Evolutionary conservation across 2,113 vertebrate species (phyloP).

Genomic region (Pollachius pollachius): DNA sequence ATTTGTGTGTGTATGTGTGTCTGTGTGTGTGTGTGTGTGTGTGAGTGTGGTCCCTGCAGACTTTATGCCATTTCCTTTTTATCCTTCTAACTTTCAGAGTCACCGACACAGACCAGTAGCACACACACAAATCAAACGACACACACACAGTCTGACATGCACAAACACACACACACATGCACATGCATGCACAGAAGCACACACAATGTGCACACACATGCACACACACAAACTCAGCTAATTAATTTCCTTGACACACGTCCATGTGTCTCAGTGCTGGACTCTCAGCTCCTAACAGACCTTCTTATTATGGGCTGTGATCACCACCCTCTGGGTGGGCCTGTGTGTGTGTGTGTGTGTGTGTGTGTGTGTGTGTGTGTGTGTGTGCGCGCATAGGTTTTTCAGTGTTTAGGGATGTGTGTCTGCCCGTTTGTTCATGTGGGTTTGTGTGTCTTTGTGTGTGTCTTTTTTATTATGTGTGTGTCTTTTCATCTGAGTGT

Average conservation of each 20-base stretch:
- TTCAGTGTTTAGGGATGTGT: not conserved
- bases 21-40: not conserved
- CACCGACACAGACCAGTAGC: too few relatives aligned
- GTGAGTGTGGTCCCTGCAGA: not conserved
- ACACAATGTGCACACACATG: not conserved
- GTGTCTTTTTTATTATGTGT: not conserved
- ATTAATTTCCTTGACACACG: not conserved
- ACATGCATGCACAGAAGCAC: too few relatives aligned
- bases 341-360: not conserved
- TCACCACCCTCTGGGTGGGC: not conserved
- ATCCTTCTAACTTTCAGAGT: not conserved
- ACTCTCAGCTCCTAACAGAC: slow-evolving; percentile 1
- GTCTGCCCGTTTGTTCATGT: not conserved
- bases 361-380: slow-evolving; percentile 6
- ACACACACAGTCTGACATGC: too few relatives aligned
- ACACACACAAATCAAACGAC: too few relatives aligned
- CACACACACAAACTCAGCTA: not conserved
- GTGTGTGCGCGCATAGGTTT: not conserved
- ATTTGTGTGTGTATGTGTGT: not conserved
- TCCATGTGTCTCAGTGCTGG: not conserved
- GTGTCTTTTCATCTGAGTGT: slow-evolving; percentile 1
- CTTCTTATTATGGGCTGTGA: slow-evolving; percentile 1
- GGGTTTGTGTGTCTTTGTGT: slow-evolving; percentile 1
- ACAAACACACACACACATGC: too few relatives aligned
- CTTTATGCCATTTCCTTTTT: not conserved